phyloP scores from a whole-genome alignment of 2,113 vertebrate genomes.

The Bubo bubo region DNA sequence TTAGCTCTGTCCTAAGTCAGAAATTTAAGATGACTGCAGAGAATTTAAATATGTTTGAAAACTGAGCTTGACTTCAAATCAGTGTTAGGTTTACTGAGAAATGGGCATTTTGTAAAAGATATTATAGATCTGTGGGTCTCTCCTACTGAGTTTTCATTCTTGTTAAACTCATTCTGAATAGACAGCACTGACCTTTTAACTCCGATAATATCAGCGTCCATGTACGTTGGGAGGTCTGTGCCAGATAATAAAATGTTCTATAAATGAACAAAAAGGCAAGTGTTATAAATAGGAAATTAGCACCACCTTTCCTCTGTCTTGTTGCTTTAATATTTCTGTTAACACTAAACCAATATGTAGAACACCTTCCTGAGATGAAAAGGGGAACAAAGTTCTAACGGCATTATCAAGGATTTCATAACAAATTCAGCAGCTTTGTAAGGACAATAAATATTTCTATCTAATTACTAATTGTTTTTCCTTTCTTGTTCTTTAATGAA shows the following conservation, averaged over 20 bases:
- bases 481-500: background rate
- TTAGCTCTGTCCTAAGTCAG: background rate
- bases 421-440: background rate
- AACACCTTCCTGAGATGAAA: conserved; percentile 11
- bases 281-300: conserved; percentile 5
- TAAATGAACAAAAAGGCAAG: conserved; percentile 17
- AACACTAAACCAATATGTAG: conserved; percentile 5
- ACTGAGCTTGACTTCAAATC: conserved; percentile 1
- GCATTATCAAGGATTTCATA: background rate
- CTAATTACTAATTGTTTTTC: background rate
- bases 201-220: fast-evolving
- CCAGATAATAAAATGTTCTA: conserved; percentile 27
- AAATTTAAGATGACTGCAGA: conserved; percentile 53
- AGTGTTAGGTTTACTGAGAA: background rate
- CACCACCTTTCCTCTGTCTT: conserved; percentile 18
- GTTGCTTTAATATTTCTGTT: conserved; percentile 27
- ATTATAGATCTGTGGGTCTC: background rate
- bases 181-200: background rate
- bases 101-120: background rate
- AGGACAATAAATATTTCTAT: background rate
- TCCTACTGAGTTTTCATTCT: background rate
- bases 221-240: background rate
- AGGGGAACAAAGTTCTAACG: background rate
- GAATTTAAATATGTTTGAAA: conserved; percentile 32
- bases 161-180: background rate